These are phyloP conservation scores for Branchinecta lynchi DNA, from an alignment of 1,140 invertebrate species.

Conservation along the genomic window DNA sequence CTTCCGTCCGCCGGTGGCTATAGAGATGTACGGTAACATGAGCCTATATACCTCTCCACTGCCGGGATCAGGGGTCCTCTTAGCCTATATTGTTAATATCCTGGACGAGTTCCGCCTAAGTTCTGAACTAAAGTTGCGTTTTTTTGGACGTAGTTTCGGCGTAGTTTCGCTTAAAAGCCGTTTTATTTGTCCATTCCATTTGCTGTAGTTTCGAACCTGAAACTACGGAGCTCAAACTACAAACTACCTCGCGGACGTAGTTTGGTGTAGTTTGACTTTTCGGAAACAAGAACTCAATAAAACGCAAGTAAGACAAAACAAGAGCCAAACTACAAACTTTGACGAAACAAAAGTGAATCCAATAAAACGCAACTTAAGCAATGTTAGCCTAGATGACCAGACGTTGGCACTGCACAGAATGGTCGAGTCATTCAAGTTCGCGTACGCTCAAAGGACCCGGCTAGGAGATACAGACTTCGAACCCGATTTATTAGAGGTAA, in stretches of 20 bases:
- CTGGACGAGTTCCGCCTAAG: slow-evolving; percentile 54
- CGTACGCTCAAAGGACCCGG: slow-evolving; percentile 62
- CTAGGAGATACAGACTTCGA: slow-evolving; percentile 64
- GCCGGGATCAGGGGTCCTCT: slow-evolving; percentile 60
- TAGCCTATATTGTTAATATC: slow-evolving; percentile 66
- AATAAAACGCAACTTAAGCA: no score
- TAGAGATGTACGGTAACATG: slow-evolving; percentile 40
- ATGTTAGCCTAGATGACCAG: slow-evolving; percentile 18
- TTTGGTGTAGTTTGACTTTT: no score
- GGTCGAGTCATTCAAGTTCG: slow-evolving; percentile 80
- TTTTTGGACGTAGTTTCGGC: no score
- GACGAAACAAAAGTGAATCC: no score
- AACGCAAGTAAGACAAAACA: no score
- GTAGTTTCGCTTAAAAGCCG: no score
- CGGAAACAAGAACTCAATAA: no score
- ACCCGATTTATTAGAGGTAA: neutral
- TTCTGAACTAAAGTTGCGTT: neutral
- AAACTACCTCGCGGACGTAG: no score
- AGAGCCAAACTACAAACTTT: no score
- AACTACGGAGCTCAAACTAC: no score
- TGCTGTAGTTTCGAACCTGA: no score
- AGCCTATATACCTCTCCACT: slow-evolving; percentile 52
- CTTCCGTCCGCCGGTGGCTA: slow-evolving; percentile 45
- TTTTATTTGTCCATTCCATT: no score
- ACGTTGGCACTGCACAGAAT: slow-evolving; percentile 50